phyloP scores from a whole-genome alignment of 2,888 invertebrate species.

The Scaptomyza polygonia region DNA sequence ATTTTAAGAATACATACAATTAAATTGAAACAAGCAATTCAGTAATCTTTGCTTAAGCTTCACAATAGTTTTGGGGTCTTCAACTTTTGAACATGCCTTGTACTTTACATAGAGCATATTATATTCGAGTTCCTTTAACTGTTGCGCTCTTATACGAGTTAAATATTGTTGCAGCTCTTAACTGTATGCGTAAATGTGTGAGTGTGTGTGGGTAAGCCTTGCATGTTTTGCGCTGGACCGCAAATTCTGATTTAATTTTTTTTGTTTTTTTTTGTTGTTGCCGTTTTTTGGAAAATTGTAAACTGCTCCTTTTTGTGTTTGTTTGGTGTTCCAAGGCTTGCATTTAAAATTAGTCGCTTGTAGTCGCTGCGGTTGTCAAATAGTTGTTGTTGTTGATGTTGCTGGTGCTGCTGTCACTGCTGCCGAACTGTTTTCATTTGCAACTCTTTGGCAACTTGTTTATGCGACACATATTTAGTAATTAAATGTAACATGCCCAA shows the following conservation, averaged over 20 bases:
- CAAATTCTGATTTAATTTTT: conserved; percentile 74
- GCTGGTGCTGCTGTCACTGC: conserved; percentile 32
- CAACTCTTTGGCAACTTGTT: conserved; percentile 64
- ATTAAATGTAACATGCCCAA: conserved; percentile 59
- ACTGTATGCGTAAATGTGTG: conserved; percentile 4
- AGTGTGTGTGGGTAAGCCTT: conserved; percentile 37
- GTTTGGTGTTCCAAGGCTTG: conserved; percentile 48
- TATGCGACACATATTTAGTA: conserved; percentile 57
- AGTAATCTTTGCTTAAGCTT: too few species aligned
- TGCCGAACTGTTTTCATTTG: conserved; percentile 55
- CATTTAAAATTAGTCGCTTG: conserved; percentile 76
- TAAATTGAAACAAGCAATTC: too few species aligned
- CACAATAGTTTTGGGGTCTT: too few species aligned
- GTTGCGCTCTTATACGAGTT: conserved; percentile 13
- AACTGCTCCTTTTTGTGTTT: conserved; percentile 45
- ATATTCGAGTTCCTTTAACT: neutral
- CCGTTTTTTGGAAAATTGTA: conserved; percentile 30
- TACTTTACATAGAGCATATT: conserved; percentile 26
- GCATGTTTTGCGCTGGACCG: conserved; percentile 59
- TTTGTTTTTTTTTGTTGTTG: conserved; percentile 15
- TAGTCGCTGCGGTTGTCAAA: conserved; percentile 69
- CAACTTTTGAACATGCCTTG: too few species aligned
- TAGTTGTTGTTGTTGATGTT: conserved; percentile 40
- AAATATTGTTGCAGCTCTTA: conserved; percentile 14
- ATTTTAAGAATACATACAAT: too few species aligned